Base-by-base conservation (phyloP, 2,888 invertebrate species). In the Cephalotes varians region DNA sequence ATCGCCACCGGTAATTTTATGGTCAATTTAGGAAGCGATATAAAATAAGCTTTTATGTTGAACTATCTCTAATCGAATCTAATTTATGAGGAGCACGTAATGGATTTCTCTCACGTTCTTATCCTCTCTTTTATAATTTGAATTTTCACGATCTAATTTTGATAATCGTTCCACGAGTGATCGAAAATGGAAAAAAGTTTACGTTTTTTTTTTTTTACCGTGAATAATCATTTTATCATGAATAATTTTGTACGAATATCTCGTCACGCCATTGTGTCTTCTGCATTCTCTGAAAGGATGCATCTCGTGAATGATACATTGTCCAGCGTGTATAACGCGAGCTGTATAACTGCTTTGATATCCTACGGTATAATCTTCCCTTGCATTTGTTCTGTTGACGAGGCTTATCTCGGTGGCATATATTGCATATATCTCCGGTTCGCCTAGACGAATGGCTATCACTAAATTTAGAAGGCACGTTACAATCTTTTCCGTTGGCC, bases 371-470 rank as follows among this genome's bases (percentile, higher is more conserved):
- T 40, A 77, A 56, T 31, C 44, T 77, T 31, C 44, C 34, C 77
- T 44, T 56, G 18, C 77, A 67, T 69, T 77, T 47, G 44, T 77
- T 77, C 44, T 31, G 56, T 34, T 56, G 71, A 34, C 77, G 25
- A 56, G 71, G 21, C 56, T 77, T 77, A 77, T 77, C 77, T 56
- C 18, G n/a, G 21, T 15, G 25, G 18, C 21, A 69, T 77, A 77
- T 54, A 21, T 77, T 76, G 44, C 56, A 58, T 56, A 69, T 77
- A 67, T 77, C 56, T 77, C 44, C 18, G 18, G 28, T 77, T 56
- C 44, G 67, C 31, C 34, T 10, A 44, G 56, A 77, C 56, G 77
- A 58, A 77, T 77, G 44, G 21, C 56, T 44, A 34, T 58, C 69
- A 69, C 77, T 77, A 58, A 69, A 69, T 76, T 76, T 40, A 40